A percentile compares a stretch with the other conserved stretches of the same genome.
Evolutionary conservation across 30 jellyfish, hydroid and myxozoan genomes (phyloP).

Genomic region (Aurelia coerulea): DNA sequence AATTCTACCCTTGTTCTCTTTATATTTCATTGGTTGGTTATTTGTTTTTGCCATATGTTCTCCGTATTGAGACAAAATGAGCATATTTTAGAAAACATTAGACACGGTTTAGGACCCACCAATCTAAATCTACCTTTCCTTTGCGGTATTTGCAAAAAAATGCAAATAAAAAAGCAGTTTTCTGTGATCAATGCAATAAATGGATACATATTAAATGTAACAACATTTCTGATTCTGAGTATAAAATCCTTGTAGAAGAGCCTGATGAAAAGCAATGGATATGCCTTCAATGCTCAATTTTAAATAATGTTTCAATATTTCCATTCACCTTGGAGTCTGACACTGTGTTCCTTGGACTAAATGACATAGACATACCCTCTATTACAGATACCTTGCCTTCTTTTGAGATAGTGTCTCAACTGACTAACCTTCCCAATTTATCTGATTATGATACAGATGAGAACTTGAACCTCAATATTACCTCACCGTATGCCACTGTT

Average conservation of each 20-base stretch:
- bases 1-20: too few species aligned
- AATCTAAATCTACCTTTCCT: not conserved
- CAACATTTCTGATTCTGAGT: conserved; percentile 34
- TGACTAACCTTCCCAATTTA: conserved; percentile 33
- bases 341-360: too few species aligned
- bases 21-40: too few species aligned
- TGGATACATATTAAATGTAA: conserved; percentile 56
- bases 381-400: conserved; percentile 1
- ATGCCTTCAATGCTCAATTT: not conserved
- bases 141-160: conserved; percentile 13
- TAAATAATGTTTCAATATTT: not conserved
- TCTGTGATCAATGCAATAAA: conserved; percentile 14
- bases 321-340: too few species aligned
- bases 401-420: conserved; percentile 18
- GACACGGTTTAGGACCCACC: too few species aligned
- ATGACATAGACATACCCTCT: not conserved
- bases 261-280: not conserved
- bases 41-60: too few species aligned
- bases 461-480: conserved; percentile 26
- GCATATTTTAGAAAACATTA: too few species aligned
- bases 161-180: too few species aligned
- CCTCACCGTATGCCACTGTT: conserved; percentile 25
- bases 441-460: conserved; percentile 56
- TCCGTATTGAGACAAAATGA: too few species aligned
- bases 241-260: conserved; percentile 7